Percentiles rank a stretch among this genome's conserved stretches.
phyloP scores from a whole-genome alignment of 2,888 invertebrate genomes.

The Dasysyrphus tricinctus region DNA sequence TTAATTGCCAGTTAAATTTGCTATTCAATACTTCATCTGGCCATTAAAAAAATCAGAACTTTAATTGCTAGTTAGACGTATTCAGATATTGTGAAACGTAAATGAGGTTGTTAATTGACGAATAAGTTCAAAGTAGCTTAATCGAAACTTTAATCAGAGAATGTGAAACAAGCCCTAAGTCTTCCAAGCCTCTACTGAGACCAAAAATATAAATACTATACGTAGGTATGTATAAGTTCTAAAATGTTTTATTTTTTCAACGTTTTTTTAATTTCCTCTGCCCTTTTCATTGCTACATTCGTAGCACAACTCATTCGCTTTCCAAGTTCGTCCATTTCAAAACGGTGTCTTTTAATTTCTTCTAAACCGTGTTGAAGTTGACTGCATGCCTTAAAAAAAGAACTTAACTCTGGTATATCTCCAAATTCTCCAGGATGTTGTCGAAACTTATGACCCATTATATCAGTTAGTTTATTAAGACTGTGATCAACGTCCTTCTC shows the following conservation, averaged over 20 bases:
- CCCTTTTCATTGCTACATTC: conserved; percentile 78
- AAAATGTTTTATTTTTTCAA: conserved; percentile 26
- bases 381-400: conserved; percentile 80
- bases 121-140: too few relatives aligned
- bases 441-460: conserved; percentile 79
- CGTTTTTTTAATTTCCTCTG: conserved; percentile 78
- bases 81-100: too few relatives aligned
- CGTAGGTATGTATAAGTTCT: too few relatives aligned
- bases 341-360: conserved; percentile 78
- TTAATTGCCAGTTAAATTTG: too few relatives aligned
- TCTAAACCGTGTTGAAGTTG: conserved; percentile 80
- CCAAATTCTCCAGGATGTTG: conserved; percentile 82
- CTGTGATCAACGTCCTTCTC: conserved; percentile 78
- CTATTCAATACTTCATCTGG: too few relatives aligned
- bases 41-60: too few relatives aligned
- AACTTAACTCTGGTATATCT: conserved; percentile 81
- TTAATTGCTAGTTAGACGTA: too few relatives aligned
- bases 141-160: too few relatives aligned
- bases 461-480: conserved; percentile 78
- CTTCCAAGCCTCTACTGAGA: too few relatives aligned
- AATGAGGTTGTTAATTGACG: too few relatives aligned
- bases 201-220: too few relatives aligned
- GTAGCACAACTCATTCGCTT: conserved; percentile 78
- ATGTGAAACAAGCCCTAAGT: too few relatives aligned
- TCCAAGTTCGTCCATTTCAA: conserved; percentile 78